A percentile compares a stretch with the other conserved stretches of the same genome.
Evolutionary conservation across 2,888 invertebrate genomes (phyloP).

Genomic region (Hydropsyche betteni): DNA sequence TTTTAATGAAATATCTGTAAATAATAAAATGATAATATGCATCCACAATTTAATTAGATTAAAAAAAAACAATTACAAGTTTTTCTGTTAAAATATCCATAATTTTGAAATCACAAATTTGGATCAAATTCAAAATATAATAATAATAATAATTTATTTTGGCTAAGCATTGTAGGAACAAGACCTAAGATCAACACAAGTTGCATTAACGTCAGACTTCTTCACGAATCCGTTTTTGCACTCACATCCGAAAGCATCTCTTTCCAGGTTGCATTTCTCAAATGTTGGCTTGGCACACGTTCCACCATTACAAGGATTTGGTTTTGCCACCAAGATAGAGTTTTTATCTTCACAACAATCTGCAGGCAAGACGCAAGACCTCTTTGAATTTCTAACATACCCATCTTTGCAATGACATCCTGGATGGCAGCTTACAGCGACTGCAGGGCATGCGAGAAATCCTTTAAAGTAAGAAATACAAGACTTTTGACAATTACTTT

Average conservation of each 20-base stretch:
- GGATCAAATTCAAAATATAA: no score
- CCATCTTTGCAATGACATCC: slow-evolving; percentile 15
- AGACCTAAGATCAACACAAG: slow-evolving; percentile 53
- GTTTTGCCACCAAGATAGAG: slow-evolving; percentile 37
- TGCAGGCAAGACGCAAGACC: background rate
- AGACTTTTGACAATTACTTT: background rate
- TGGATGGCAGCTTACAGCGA: background rate
- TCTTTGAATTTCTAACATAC: slow-evolving; percentile 13
- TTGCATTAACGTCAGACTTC: slow-evolving; percentile 54
- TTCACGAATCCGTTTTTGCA: slow-evolving; percentile 38
- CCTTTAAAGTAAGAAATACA: background rate
- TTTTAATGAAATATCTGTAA: no score
- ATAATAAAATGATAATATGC: no score
- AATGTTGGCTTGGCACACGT: slow-evolving; percentile 42
- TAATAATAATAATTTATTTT: no score
- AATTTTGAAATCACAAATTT: no score
- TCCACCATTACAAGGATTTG: slow-evolving; percentile 45
- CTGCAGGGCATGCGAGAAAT: background rate
- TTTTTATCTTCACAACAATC: slow-evolving; percentile 41
- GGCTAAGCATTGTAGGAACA: no score
- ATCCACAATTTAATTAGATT: no score
- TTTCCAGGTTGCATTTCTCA: background rate
- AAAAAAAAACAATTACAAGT: no score
- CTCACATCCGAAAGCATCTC: slow-evolving; percentile 17
- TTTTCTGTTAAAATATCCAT: no score